phyloP scores from a whole-genome alignment of 2,888 invertebrate species.

The Ariolimax columbianus region DNA sequence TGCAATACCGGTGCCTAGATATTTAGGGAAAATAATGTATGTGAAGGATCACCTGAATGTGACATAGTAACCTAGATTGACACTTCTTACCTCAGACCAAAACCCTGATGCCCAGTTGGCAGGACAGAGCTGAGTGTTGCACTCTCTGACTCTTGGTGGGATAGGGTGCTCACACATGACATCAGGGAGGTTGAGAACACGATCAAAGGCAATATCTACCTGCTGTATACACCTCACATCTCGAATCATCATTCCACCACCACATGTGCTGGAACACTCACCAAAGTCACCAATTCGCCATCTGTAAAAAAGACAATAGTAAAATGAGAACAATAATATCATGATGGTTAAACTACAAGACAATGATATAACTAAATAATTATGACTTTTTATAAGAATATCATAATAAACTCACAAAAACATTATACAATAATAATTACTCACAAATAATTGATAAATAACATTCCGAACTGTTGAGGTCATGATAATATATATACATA shows the following conservation, averaged over 20 bases:
- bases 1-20: not conserved
- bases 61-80: not conserved
- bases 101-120: slow-evolving; percentile 91
- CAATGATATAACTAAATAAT: too few relatives aligned
- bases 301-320: slow-evolving; percentile 74
- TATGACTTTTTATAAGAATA: too few relatives aligned
- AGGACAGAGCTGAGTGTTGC: slow-evolving; percentile 93
- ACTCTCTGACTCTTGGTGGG: slow-evolving; percentile 90
- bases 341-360: too few relatives aligned
- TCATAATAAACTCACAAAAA: too few relatives aligned
- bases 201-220: slow-evolving; percentile 83
- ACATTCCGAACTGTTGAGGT: too few relatives aligned
- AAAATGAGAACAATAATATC: not conserved
- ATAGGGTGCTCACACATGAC: slow-evolving; percentile 94
- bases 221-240: slow-evolving; percentile 86
- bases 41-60: not conserved
- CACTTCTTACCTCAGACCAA: slow-evolving; percentile 90
- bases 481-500: too few relatives aligned
- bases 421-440: too few relatives aligned
- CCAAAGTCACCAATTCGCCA: slow-evolving; percentile 95
- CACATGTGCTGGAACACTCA: slow-evolving; percentile 94
- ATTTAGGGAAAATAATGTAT: not conserved
- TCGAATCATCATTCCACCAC: slow-evolving; percentile 93
- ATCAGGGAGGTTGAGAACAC: slow-evolving; percentile 94
- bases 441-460: too few relatives aligned